phyloP scores from a whole-genome alignment of 2,888 invertebrate genomes.

The Mythimna ferrago region DNA sequence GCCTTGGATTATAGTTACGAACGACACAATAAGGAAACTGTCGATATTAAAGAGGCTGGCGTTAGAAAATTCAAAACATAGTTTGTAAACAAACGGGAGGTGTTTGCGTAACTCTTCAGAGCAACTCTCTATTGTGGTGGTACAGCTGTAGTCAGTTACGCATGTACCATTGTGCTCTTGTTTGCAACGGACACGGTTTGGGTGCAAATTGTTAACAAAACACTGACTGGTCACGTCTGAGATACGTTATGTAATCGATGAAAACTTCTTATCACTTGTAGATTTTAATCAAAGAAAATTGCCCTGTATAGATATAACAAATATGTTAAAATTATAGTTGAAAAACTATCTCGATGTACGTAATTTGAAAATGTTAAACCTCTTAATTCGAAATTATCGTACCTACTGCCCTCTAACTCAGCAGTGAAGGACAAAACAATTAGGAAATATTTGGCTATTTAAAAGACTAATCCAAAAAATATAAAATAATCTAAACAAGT shows the following conservation, averaged over 20 bases:
- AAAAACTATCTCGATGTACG: background rate
- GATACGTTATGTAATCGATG: conserved; percentile 35
- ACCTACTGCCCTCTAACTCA: conserved; percentile 11
- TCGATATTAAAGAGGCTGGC: conserved; percentile 34
- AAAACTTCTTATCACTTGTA: background rate
- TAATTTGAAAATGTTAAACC: background rate
- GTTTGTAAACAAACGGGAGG: conserved; percentile 78
- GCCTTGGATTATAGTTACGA: conserved; percentile 41
- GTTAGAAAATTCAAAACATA: conserved; percentile 68
- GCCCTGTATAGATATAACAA: background rate
- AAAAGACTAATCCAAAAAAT: conserved; percentile 9
- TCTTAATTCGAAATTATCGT: conserved; percentile 8
- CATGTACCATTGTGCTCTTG: conserved; percentile 80
- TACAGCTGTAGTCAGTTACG: conserved; percentile 85
- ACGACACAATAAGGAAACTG: conserved; percentile 57
- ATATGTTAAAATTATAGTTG: background rate
- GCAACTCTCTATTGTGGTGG: conserved; percentile 85
- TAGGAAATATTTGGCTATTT: conserved; percentile 19
- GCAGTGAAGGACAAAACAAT: conserved; percentile 16
- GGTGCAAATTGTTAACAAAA: conserved; percentile 68
- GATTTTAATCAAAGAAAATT: background rate
- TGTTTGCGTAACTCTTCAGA: conserved; percentile 83
- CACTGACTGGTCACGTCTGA: conserved; percentile 15
- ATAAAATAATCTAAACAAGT: background rate
- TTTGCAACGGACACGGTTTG: conserved; percentile 76